Percentiles rank a stretch among this genome's conserved stretches.
phyloP scores from a whole-genome alignment of 2,888 invertebrate genomes.

The Agrotis segetum region DNA sequence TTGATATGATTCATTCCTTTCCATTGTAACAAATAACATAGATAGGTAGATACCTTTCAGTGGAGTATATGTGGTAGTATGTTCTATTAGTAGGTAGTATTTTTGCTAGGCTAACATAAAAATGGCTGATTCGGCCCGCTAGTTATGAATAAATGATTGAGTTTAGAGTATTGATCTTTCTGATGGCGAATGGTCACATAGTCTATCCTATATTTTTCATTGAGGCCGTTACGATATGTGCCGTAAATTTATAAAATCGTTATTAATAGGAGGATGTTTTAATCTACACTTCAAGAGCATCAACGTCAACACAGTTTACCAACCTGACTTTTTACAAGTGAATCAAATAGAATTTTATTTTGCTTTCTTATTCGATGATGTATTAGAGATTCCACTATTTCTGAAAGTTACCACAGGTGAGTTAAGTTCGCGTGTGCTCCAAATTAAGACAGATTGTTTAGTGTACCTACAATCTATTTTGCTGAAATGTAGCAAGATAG shows the following conservation, averaged over 20 bases:
- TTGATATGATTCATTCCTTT: slow-evolving; percentile 39
- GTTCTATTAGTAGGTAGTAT: slow-evolving; percentile 3
- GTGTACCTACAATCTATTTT: background rate
- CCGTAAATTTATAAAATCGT: too few species aligned
- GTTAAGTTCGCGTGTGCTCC: slow-evolving; percentile 29
- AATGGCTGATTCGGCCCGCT: slow-evolving; percentile 15
- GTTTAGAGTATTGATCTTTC: slow-evolving; percentile 50
- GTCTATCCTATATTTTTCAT: background rate
- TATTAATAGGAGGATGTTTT: background rate
- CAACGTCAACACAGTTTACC: slow-evolving; percentile 4
- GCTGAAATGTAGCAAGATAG: too few species aligned
- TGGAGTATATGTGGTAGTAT: background rate
- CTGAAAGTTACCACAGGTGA: slow-evolving; percentile 38
- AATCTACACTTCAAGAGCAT: background rate
- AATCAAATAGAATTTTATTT: slow-evolving; percentile 11
- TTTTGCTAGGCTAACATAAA: slow-evolving; percentile 16
- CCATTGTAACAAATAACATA: slow-evolving; percentile 11
- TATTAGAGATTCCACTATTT: slow-evolving; percentile 27
- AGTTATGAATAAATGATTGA: slow-evolving; percentile 48
- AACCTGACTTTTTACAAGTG: slow-evolving; percentile 4
- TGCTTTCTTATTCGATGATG: slow-evolving; percentile 30
- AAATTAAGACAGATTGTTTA: slow-evolving; percentile 41
- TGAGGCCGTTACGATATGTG: background rate
- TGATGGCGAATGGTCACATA: slow-evolving; percentile 1
- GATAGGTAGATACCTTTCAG: background rate